These are phyloP conservation scores for Ceratitis capitata DNA, from an alignment of 1,140 invertebrate species.

Conservation along the genomic window DNA sequence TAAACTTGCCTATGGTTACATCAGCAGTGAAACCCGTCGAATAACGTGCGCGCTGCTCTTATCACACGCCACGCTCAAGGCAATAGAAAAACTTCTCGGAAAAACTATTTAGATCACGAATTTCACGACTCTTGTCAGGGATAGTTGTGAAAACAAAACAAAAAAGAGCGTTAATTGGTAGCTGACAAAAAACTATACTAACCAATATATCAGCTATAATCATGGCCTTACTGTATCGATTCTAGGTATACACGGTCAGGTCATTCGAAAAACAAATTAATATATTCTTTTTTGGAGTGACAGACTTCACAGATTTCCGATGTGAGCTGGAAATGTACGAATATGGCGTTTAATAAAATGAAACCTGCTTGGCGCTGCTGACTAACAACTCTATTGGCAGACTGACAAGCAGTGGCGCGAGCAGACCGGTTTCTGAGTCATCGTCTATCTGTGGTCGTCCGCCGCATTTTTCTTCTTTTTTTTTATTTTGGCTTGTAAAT, in stretches of 20 bases:
- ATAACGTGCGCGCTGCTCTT: no score
- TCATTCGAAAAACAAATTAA: no score
- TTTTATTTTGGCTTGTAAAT: neutral
- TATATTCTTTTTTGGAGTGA: neutral
- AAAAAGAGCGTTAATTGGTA: neutral
- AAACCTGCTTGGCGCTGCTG: neutral
- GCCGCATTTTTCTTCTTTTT: neutral
- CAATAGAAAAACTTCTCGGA: no score
- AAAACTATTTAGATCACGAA: no score
- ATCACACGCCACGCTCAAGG: no score
- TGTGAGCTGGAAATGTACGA: neutral
- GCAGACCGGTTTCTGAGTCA: slow-evolving; percentile 25
- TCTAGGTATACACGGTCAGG: neutral
- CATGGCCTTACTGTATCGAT: neutral
- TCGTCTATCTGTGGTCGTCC: neutral
- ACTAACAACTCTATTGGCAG: no score
- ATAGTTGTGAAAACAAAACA: no score
- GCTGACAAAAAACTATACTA: neutral
- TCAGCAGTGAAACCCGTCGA: no score
- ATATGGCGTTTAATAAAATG: neutral
- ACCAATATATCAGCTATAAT: neutral
- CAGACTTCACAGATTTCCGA: neutral
- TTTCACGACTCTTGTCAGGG: no score
- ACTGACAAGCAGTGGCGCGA: neutral
- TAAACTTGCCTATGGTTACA: no score